Evolutionary conservation across 2,113 vertebrate species (phyloP), one percentile per base, ranked within the genome.

Genomic region (Motacilla tschutschensis): DNA sequence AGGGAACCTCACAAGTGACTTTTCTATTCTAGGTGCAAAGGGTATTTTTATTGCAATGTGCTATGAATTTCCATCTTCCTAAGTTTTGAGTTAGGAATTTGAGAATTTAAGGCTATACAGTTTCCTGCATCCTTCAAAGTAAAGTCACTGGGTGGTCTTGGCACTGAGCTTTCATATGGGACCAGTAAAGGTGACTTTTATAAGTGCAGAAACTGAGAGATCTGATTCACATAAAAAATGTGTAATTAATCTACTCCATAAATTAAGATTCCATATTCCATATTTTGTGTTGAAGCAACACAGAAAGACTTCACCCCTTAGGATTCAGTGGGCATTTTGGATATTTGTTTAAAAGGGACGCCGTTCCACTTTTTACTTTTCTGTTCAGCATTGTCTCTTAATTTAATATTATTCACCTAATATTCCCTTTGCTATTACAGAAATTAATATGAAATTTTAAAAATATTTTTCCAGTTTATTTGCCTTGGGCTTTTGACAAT

Each of bases 61-160:
- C 43, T 70, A 5, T 46, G 26, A 83, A 16, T 78, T 94, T 91
- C 86, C 86, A 87, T 92, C 84, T 92, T 93, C 81, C 48, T 77
- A 90, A 87, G 83, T 87, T 93, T 58, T 67, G 79, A 50, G 28
- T 84, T n/a, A 93, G 86, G 87, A 95, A 93, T 87, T 77, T 91
- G 53, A 92, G 88, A 88, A 88, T 88, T 93, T 91, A 93, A 86
- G 69, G 69, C 81, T 92, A 31, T 25, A 53, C 9, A 12, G 38
- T 88, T 95, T 87, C 90, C 69, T 79, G 64, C 57, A 74, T 90
- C 57, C 86, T 91, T 92, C 78, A 79, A 71, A 88, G 80, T 51
- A 73, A 88, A 92, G 53, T 48, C 83, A 67, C 69, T 87, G 90
- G 93, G 94, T 93, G 94, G 90, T 95, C 92, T 88, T 93, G 92